Base-by-base conservation (phyloP, 1,140 invertebrate genomes). In the Drosophila repletoides region DNA sequence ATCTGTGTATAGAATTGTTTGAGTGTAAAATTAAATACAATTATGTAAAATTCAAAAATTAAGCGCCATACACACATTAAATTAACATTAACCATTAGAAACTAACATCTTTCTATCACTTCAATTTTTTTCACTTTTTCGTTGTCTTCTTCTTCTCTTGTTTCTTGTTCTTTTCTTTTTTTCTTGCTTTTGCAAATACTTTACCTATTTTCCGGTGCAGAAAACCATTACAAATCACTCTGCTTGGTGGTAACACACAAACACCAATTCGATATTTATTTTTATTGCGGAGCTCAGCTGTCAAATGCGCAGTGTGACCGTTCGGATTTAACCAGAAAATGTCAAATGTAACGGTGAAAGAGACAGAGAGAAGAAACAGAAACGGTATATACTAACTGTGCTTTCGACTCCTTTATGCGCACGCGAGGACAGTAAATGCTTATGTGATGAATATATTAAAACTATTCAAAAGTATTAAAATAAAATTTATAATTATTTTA, bases 251-350 rank as follows among this genome's bases (percentile, higher is more conserved):
- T 36, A 43, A 7, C 38, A 53, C 52, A 56, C 60, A 64, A 64
- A 56, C 60, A 56, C 41, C 34, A 56, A 56, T 38, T 56, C 40
- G 60, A 55, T 56, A 46, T 64, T 64, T 64, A 64, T 64, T 64
- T 64, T 56, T 64, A 56, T 64, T 56, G 40, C 40, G 12, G n/a
- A 56, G 60, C 60, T 64, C 60, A 64, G 60, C 60, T 64, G 60
- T 56, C 21, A 14, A n/a, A 22, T 21, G 22, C 29, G 17, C 5
- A 29, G 12, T 46, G 60, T 38, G 60, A 24, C 60, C 60, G 17
- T 10, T 9, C 15, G 9, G 6, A 17, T 3, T 14, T 26, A 6
- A 1, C n/a, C n/a, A n/a, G 24, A 6, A 6, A 22, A 28, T 19
- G 1, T 31, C 22, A 17, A 45, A 19, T 22, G 5, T 2, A 29